A percentile compares a stretch with the other conserved stretches of the same genome.
Conservation (phyloP, 2,888 invertebrate species). For the Nowickia ferox region DNA sequence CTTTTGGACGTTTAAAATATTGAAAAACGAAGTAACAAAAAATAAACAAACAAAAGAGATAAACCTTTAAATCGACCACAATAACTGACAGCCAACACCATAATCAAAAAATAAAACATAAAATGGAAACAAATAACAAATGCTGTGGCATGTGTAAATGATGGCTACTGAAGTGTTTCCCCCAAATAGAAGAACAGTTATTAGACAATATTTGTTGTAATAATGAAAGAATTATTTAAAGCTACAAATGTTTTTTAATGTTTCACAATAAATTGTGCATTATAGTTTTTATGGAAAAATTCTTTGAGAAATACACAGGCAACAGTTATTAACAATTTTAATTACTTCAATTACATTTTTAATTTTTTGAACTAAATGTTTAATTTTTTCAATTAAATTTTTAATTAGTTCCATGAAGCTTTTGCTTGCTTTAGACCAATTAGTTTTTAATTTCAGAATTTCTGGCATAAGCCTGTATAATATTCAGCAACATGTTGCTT, state of each 20-base stretch:
- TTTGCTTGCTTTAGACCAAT: no score
- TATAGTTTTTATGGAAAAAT: constrained; percentile 4
- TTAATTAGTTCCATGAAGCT: no score
- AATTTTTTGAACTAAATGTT: no score
- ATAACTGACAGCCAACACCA: constrained; percentile 66
- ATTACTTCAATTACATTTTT: no score
- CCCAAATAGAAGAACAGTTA: neutral
- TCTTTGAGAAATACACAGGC: neutral
- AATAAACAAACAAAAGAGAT: constrained; percentile 1
- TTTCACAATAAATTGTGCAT: neutral
- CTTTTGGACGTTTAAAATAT: constrained; percentile 34
- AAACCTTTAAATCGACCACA: constrained; percentile 64
- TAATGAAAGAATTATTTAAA: constrained; percentile 9
- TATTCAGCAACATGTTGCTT: no score
- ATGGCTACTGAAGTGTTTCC: constrained; percentile 49
- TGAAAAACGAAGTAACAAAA: constrained; percentile 16
- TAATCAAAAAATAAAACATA: constrained; percentile 25
- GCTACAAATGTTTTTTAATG: neutral
- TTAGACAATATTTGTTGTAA: constrained; percentile 10
- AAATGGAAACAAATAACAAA: constrained; percentile 13
- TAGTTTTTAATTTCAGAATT: no score
- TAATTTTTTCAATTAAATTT: no score
- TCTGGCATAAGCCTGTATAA: no score
- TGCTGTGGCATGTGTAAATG: constrained; percentile 40
- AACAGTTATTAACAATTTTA: no score